phyloP scores from a whole-genome alignment of 2,113 vertebrate genomes.

The Cygnus atratus region DNA sequence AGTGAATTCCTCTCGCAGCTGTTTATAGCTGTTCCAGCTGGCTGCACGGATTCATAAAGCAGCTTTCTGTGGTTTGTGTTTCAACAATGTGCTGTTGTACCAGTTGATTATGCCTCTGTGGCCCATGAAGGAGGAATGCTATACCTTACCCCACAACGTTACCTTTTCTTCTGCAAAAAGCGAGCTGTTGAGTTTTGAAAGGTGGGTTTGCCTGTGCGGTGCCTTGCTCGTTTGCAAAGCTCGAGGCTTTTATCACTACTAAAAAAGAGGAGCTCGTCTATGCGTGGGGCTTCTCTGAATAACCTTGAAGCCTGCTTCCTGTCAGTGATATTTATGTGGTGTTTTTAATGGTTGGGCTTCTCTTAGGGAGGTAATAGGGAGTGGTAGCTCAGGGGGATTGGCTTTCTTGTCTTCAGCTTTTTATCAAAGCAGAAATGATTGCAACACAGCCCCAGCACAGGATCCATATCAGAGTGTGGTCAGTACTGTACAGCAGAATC shows the following conservation, averaged over 20 bases:
- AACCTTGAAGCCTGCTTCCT: constrained; percentile 40
- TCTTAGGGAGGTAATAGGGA: constrained; percentile 6
- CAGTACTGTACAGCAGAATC: not conserved
- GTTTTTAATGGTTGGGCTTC: constrained; percentile 21
- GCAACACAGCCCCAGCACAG: not conserved
- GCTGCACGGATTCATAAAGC: constrained; percentile 46
- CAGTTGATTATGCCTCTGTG: constrained; percentile 49
- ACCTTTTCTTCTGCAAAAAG: not conserved
- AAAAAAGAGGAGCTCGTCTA: not conserved
- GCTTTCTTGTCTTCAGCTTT: constrained; percentile 13
- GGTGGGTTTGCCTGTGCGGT: not conserved
- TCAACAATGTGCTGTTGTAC: constrained; percentile 35
- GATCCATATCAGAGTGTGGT: not conserved
- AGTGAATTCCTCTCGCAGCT: constrained; percentile 38
- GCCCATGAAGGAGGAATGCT: constrained; percentile 26
- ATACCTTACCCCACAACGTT: not conserved
- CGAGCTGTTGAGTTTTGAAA: constrained; percentile 7
- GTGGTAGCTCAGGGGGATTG: constrained; percentile 7
- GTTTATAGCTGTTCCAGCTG: constrained; percentile 57
- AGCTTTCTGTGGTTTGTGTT: constrained; percentile 49
- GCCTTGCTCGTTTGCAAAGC: constrained; percentile 9
- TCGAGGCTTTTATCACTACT: not conserved
- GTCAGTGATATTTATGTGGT: constrained; percentile 47
- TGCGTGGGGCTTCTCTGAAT: constrained; percentile 12
- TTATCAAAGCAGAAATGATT: not conserved